These are phyloP conservation scores for Hypomecis atomaria DNA, from an alignment of 2,888 invertebrate species.

Conservation along the genomic window DNA sequence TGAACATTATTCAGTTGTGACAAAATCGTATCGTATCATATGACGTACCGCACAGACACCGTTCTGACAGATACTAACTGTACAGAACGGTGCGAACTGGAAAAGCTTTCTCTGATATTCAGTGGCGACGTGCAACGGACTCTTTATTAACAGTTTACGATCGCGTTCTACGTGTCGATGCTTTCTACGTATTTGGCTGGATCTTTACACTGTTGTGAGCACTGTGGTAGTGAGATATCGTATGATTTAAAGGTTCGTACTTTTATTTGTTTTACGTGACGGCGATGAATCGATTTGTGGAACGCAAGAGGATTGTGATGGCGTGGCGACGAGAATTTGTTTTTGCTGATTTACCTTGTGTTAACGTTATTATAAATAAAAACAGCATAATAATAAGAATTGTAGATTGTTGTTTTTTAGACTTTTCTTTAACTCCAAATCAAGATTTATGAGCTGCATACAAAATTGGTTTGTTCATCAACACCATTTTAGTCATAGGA, in stretches of 20 bases:
- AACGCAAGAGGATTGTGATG: neutral
- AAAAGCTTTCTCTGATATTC: constrained; percentile 57
- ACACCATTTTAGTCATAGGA: too few relatives aligned
- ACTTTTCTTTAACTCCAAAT: too few relatives aligned
- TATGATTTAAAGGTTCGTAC: constrained; percentile 20
- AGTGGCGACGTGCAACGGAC: constrained; percentile 53
- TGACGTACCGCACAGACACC: neutral
- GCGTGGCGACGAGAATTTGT: neutral
- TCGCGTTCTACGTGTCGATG: constrained; percentile 49
- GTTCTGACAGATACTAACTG: constrained; percentile 42
- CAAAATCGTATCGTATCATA: constrained; percentile 17
- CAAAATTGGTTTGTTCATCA: too few relatives aligned
- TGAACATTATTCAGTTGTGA: too few relatives aligned
- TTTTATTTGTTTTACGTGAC: constrained; percentile 17
- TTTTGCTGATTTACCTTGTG: neutral
- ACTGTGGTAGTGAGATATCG: too few relatives aligned
- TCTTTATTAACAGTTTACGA: constrained; percentile 60
- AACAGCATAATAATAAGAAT: too few relatives aligned
- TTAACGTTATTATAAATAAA: too few relatives aligned
- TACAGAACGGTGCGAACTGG: constrained; percentile 45
- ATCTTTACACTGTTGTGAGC: constrained; percentile 22
- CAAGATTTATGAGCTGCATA: too few relatives aligned
- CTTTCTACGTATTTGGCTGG: constrained; percentile 39
- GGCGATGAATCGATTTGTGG: constrained; percentile 18
- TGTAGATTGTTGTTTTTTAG: too few relatives aligned